Conservation (phyloP, 2,797 vertebrate genomes). For the Hipposideros larvatus region DNA sequence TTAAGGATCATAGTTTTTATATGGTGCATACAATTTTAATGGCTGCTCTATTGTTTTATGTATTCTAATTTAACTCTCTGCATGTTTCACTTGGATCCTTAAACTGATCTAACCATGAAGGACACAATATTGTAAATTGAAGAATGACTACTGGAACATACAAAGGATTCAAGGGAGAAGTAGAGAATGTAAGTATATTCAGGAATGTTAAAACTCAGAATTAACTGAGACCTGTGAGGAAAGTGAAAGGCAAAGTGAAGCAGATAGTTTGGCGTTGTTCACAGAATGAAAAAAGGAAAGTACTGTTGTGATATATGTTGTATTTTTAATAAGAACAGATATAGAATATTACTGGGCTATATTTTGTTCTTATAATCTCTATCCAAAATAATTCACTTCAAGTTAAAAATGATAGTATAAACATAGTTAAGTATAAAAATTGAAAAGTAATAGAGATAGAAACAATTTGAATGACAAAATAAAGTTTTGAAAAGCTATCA, state of each 20-base stretch:
- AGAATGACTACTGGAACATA: constrained; percentile 11
- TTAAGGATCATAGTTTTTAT: constrained; percentile 81
- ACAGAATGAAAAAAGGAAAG: not conserved
- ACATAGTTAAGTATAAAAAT: not conserved
- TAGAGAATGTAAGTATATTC: not conserved
- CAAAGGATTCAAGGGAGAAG: constrained; percentile 42
- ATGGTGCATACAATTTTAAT: constrained; percentile 77
- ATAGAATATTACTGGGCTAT: not conserved
- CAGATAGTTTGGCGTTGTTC: not conserved
- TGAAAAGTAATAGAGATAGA: not conserved
- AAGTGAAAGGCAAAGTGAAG: constrained; percentile 30
- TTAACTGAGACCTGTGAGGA: not conserved
- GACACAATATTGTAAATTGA: constrained; percentile 65
- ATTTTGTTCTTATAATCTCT: not conserved
- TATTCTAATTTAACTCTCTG: constrained; percentile 77
- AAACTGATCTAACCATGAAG: constrained; percentile 79
- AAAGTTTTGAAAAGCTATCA: not conserved
- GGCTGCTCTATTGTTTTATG: constrained; percentile 80
- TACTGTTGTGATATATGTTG: not conserved
- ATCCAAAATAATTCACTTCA: not conserved
- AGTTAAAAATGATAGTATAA: not conserved
- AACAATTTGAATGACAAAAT: not conserved
- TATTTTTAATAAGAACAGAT: not conserved
- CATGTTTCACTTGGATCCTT: constrained; percentile 74
- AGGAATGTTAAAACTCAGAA: constrained; percentile 25